These are phyloP conservation scores for Pseudomyrmex dendroicus DNA, from an alignment of 1,140 invertebrate species.

Conservation along the genomic window DNA sequence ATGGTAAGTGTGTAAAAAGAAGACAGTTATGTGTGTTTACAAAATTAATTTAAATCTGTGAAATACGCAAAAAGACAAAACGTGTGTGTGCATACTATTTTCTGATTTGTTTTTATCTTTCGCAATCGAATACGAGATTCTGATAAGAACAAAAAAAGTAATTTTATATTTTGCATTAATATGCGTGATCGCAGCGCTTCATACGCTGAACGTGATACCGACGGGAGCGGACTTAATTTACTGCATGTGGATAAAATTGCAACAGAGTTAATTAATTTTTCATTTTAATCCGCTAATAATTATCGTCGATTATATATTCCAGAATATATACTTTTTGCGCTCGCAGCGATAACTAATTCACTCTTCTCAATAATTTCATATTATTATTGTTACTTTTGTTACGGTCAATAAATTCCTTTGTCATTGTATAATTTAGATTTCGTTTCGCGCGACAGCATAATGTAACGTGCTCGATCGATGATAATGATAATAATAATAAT, in stretches of 20 bases:
- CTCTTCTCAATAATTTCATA: background rate
- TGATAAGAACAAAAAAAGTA: background rate
- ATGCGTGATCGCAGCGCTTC: conserved; percentile 36
- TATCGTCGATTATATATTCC: background rate
- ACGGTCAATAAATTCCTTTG: conserved; percentile 5
- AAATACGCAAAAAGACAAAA: background rate
- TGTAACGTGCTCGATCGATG: background rate
- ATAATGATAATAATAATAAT: conserved; percentile 4
- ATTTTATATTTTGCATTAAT: conserved; percentile 35
- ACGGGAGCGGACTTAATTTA: conserved; percentile 7
- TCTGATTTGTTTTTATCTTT: conserved; percentile 11
- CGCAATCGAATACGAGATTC: background rate
- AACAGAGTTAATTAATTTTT: conserved; percentile 51
- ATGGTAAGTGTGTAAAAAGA: background rate
- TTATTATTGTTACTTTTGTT: background rate
- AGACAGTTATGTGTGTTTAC: background rate
- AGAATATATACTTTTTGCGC: conserved; percentile 13
- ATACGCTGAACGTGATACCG: background rate
- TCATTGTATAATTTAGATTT: conserved; percentile 23
- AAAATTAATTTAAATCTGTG: background rate
- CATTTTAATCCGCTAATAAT: conserved; percentile 35
- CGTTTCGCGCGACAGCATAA: background rate
- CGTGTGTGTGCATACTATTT: background rate
- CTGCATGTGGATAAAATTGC: conserved; percentile 33
- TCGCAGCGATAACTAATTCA: background rate